Evolutionary conservation across 2,888 invertebrate genomes (phyloP).

Genomic region (Andrena minutula): DNA sequence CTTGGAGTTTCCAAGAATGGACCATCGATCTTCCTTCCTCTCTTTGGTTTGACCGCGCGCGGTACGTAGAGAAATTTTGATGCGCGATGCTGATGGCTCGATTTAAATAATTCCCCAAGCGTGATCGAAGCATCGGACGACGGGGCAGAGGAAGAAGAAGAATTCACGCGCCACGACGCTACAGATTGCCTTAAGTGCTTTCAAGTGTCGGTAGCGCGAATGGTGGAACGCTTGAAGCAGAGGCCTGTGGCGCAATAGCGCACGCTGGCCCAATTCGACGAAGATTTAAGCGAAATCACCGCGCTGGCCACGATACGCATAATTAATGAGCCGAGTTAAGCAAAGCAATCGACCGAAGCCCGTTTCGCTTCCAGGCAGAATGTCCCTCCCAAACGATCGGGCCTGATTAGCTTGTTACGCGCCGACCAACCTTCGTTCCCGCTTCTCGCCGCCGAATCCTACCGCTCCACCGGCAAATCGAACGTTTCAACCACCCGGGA

Average conservation of each 20-base stretch:
- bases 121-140: constrained; percentile 1
- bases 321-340: constrained; percentile 48
- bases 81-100: neutral
- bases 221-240: constrained; percentile 24
- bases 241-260: constrained; percentile 24
- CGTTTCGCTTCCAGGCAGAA: constrained; percentile 14
- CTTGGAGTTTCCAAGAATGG: too few relatives aligned
- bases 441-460: constrained; percentile 9
- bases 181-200: constrained; percentile 50
- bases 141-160: constrained; percentile 11
- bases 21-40: too few relatives aligned
- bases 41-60: neutral
- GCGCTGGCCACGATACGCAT: constrained; percentile 20
- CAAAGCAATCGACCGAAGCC: constrained; percentile 37
- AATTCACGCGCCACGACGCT: constrained; percentile 26
- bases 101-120: constrained; percentile 8
- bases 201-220: constrained; percentile 37
- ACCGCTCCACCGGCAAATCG: constrained; percentile 5
- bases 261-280: constrained; percentile 22
- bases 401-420: constrained; percentile 39
- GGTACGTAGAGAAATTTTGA: constrained; percentile 12
- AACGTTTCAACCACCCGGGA: constrained; percentile 37
- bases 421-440: neutral
- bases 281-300: constrained; percentile 8
- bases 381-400: constrained; percentile 37